A percentile compares a stretch with the other conserved stretches of the same genome.
Conservation (phyloP, 2,888 invertebrate genomes). For the Oligia strigilis region DNA sequence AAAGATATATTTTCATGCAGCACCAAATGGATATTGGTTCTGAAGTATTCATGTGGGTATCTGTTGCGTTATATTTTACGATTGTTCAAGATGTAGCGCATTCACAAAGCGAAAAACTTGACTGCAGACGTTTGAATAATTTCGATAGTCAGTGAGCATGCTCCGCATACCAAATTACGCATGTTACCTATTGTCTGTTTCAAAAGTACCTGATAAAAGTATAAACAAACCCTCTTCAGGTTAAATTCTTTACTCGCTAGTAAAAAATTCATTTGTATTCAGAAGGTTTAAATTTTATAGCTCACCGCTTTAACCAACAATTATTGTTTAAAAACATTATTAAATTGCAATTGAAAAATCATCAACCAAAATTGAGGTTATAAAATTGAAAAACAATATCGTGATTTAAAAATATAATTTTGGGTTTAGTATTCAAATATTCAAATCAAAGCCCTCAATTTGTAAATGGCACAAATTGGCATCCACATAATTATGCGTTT, state of each 20-base stretch:
- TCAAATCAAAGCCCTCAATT: background rate
- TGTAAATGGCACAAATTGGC: background rate
- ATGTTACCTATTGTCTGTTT: constrained; percentile 9
- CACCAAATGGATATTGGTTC: background rate
- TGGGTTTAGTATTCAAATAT: background rate
- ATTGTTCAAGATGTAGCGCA: background rate
- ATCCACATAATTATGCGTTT: background rate
- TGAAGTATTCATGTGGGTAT: background rate
- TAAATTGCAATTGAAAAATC: background rate
- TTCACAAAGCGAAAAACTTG: background rate
- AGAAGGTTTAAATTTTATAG: background rate
- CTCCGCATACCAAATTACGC: constrained; percentile 18
- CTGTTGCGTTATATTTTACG: background rate
- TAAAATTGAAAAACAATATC: too few relatives aligned
- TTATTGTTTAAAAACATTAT: background rate
- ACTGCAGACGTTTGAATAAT: constrained; percentile 7
- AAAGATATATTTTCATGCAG: constrained; percentile 7
- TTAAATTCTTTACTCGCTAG: background rate
- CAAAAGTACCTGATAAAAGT: background rate
- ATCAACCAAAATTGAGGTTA: background rate
- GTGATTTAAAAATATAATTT: background rate
- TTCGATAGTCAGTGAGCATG: constrained; percentile 6
- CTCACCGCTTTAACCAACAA: background rate
- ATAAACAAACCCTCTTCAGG: background rate
- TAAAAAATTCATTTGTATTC: background rate